Evolutionary conservation across 2,888 invertebrate species (phyloP), one percentile per base, ranked within the genome.

Genomic region (Drosophila aldrichi): DNA sequence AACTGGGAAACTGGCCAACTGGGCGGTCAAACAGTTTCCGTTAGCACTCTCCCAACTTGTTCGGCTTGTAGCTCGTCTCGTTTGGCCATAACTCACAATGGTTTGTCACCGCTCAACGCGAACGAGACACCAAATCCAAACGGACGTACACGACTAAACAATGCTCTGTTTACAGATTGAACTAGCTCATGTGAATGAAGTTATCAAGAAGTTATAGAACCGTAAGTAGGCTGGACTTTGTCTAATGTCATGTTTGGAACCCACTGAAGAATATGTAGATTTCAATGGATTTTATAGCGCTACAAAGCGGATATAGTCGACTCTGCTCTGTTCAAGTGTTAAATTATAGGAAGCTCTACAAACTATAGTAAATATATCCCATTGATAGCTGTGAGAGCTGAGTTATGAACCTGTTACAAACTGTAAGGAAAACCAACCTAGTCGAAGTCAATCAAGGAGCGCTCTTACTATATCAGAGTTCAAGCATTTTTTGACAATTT

Each of bases 21-120:
- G 76, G 69, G 77, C 74, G 70, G 69, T 72, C 61, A 79, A 49
- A 62, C 82, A 77, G 82, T 82, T 82, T 82, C 82, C 82, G 82
- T 83, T 83, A 83, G 71, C 67, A 58, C 66, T 66, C 76, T 77
- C 20, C 77, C 36, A 80, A 80, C 72, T 79, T 79, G 79, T 67
- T 52, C 76, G 56, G 74, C 46, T 71, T 78, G 68, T 77, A 63
- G 69, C 77, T 62, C 46, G 81, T 80, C 77, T 78, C 81, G 77
- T 78, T 72, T 73, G 20, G 54, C 43, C 76, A 75, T 74, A 74
- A 77, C 51, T 67, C 57, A 70, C 52, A 54, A 6, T 9, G 22
- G 56, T 43, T 41, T 56, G 56, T 56, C 56, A 29, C 32, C 41
- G 41, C 41, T 18, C 18, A 18, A 20, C 29, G 20, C n/a, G 22